phyloP scores from a whole-genome alignment of 30 jellyfish, hydroid and myxozoan species.

The Mastigias papua region DNA sequence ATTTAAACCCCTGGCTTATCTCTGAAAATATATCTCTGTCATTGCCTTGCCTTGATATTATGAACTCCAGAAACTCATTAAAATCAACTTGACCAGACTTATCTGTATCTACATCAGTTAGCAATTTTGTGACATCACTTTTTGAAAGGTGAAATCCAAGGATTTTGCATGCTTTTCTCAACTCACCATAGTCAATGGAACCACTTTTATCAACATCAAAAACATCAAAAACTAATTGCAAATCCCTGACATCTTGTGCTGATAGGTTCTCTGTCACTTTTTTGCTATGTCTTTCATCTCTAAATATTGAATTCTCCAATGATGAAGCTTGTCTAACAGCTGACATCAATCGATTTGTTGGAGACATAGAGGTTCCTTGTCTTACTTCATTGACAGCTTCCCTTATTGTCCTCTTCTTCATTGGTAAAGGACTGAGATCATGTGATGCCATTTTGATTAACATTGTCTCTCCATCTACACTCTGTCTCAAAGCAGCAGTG shows the following conservation, averaged over 20 bases:
- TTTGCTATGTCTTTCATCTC: conserved; percentile 46
- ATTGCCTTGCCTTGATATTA: conserved; percentile 79
- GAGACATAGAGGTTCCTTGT: conserved; percentile 43
- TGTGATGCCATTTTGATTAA: conserved; percentile 61
- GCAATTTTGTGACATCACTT: conserved; percentile 40
- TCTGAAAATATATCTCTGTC: conserved; percentile 74
- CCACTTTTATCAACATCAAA: conserved; percentile 83
- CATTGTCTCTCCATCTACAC: conserved; percentile 18
- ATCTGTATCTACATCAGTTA: conserved; percentile 70
- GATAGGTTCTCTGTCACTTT: conserved; percentile 63
- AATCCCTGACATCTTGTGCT: conserved; percentile 70
- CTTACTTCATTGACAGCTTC: conserved; percentile 54
- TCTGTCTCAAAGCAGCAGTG: neutral
- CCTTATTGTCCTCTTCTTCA: conserved; percentile 41
- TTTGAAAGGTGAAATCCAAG: conserved; percentile 62
- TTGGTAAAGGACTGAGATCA: conserved; percentile 57
- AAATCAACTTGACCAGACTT: conserved; percentile 70
- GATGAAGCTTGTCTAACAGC: conserved; percentile 61
- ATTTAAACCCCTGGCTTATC: conserved; percentile 67
- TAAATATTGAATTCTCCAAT: conserved; percentile 36
- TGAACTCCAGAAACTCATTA: conserved; percentile 71
- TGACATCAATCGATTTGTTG: conserved; percentile 44
- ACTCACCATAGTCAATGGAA: conserved; percentile 66
- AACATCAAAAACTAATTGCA: conserved; percentile 55
- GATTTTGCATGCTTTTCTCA: conserved; percentile 53